Evolutionary conservation across 2,888 invertebrate genomes (phyloP), one percentile per base, ranked within the genome.

Genomic region (Deilephila elpenor): DNA sequence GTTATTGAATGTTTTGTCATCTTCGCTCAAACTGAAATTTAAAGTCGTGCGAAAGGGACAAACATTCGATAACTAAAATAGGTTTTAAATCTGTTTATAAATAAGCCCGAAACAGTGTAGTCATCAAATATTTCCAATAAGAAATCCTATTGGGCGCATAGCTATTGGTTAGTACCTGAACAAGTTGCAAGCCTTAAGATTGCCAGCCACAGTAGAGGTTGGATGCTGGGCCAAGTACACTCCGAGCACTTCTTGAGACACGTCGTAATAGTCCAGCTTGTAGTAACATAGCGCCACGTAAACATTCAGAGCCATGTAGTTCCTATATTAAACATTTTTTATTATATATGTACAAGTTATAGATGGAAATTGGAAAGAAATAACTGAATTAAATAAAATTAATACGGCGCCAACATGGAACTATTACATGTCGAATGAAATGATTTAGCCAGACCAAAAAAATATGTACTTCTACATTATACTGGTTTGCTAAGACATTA

Each of bases 251-350:
- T 99, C 99, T 91, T 99, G 99, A 0, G 99, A 99, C 70, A 99
- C 99, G 90, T 99, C 99, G 87, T 99, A 99, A 89, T 99, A 99
- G 91, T 99, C 99, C 84, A 99, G 93, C 90, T 99, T 99, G 93
- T 99, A 99, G 92, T 99, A 99, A 87, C 99, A 99, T 20, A 99
- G 93, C 0, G 99, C 99, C 74, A 99, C 97, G 89, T 99, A 99
- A 5, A 99, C 98, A 91, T 99, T 99, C 75, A 99, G 91, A 0
- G 99, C 99, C 87, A 99, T 95, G 90, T 97, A 98, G 73, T 98
- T 97, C 53, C 70, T 51, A 70, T 64, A 20, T n/a, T n/a, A n/a
- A n/a, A n/a, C n/a, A 19, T 56, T 32, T 25, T 25, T 25, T 25
- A 1, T 25, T 25, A 25, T 25, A 1, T 25, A 25, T 1, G 25